Conservation (phyloP, 2,797 vertebrate species). For the Leptodactylus fallax region DNA sequence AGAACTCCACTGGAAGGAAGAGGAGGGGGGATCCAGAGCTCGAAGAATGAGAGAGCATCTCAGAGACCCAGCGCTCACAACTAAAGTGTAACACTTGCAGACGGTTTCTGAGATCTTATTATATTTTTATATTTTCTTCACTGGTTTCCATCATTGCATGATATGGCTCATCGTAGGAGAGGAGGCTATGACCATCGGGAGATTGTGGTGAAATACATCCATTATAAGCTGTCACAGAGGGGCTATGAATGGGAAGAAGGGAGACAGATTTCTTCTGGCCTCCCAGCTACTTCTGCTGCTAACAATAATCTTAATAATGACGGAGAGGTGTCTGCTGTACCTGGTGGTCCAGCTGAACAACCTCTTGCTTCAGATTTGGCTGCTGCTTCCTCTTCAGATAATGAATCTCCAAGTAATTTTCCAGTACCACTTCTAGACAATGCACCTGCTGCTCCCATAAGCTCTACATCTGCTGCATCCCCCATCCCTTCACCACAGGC, state of each 20-base stretch:
- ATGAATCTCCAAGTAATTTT: slow-evolving; percentile 45
- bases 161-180: slow-evolving; percentile 80
- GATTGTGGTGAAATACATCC: slow-evolving; percentile 94
- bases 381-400: slow-evolving; percentile 67
- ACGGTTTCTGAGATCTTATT: slow-evolving; percentile 65
- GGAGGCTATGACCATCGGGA: slow-evolving; percentile 85
- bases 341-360: slow-evolving; percentile 43
- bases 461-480: slow-evolving; percentile 55
- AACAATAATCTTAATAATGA: slow-evolving; percentile 59
- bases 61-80: slow-evolving; percentile 65
- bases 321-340: slow-evolving; percentile 44
- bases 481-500: slow-evolving; percentile 40
- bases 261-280: slow-evolving; percentile 64
- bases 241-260: slow-evolving; percentile 87
- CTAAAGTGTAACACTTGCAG: slow-evolving; percentile 76
- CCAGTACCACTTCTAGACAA: slow-evolving; percentile 31
- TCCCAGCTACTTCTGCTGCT: slow-evolving; percentile 66
- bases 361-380: slow-evolving; percentile 69
- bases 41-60: slow-evolving; percentile 78
- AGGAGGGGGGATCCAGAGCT: slow-evolving; percentile 70
- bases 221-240: slow-evolving; percentile 92
- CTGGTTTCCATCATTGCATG: slow-evolving; percentile 66
- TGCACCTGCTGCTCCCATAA: slow-evolving; percentile 53
- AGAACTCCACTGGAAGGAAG: slow-evolving; percentile 51
- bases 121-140: slow-evolving; percentile 26